Evolutionary conservation across 1,140 invertebrate species (phyloP).

Genomic region (Akabosia matsudoensis): DNA sequence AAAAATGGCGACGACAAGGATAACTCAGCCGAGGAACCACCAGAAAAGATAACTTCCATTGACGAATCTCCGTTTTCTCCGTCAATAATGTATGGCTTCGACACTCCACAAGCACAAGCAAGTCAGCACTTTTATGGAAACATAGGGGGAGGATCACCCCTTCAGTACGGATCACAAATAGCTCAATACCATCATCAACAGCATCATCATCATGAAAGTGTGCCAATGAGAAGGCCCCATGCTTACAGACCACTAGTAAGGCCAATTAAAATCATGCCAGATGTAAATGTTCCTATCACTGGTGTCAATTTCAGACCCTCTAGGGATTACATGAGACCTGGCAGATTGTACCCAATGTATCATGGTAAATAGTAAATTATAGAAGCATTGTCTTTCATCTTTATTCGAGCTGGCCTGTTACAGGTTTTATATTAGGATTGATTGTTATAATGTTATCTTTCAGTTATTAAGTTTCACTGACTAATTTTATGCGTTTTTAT

Average conservation of each 20-base stretch:
- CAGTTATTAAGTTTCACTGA: too few relatives aligned
- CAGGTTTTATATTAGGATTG: too few relatives aligned
- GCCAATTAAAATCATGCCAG: conserved; percentile 12
- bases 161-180: neutral
- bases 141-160: neutral
- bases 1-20: neutral
- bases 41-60: neutral
- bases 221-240: neutral
- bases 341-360: conserved; percentile 11
- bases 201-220: neutral
- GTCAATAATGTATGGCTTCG: neutral
- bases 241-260: neutral
- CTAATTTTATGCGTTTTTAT: too few relatives aligned
- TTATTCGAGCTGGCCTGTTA: neutral
- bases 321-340: neutral
- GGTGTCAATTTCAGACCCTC: neutral
- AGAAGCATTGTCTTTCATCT: too few relatives aligned
- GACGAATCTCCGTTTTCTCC: neutral
- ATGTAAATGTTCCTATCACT: neutral
- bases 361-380: neutral
- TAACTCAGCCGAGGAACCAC: neutral
- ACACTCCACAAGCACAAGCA: neutral
- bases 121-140: neutral
- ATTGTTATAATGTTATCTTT: too few relatives aligned
- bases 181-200: neutral